phyloP scores from a whole-genome alignment of 2,888 invertebrate species.

The Chironomus riparius region DNA sequence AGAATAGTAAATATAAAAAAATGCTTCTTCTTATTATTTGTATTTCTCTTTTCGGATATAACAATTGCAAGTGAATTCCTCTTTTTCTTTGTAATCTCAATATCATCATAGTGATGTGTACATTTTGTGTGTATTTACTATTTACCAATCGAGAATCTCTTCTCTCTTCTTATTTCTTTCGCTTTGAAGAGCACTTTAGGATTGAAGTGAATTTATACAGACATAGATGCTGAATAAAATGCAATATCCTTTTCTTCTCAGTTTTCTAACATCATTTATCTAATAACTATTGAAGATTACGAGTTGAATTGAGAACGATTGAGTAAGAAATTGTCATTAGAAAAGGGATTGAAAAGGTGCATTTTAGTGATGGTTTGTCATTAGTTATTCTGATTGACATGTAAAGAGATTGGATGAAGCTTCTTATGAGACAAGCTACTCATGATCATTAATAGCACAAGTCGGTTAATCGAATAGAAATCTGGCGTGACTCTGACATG shows the following conservation, averaged over 20 bases:
- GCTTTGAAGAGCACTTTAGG: background rate
- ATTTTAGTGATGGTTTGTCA: too few relatives aligned
- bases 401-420: background rate
- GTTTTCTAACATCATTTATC: constrained; percentile 21
- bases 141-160: background rate
- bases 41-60: background rate
- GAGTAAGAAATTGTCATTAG: background rate
- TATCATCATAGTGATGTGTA: background rate
- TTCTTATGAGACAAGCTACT: too few relatives aligned
- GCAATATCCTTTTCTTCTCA: constrained; percentile 22
- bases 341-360: too few relatives aligned
- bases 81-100: background rate
- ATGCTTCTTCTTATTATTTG: background rate
- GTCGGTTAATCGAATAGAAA: too few relatives aligned
- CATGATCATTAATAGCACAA: too few relatives aligned
- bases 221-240: background rate
- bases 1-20: constrained; percentile 30
- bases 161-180: background rate
- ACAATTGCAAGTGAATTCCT: background rate
- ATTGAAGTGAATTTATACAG: background rate
- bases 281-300: constrained; percentile 15
- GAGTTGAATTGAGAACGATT: background rate
- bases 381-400: too few relatives aligned
- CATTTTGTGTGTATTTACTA: background rate
- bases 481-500: too few relatives aligned